A percentile compares a stretch with the other conserved stretches of the same genome.
phyloP scores from a whole-genome alignment of 2,113 vertebrate genomes.

The Chelonoidis abingdonii region DNA sequence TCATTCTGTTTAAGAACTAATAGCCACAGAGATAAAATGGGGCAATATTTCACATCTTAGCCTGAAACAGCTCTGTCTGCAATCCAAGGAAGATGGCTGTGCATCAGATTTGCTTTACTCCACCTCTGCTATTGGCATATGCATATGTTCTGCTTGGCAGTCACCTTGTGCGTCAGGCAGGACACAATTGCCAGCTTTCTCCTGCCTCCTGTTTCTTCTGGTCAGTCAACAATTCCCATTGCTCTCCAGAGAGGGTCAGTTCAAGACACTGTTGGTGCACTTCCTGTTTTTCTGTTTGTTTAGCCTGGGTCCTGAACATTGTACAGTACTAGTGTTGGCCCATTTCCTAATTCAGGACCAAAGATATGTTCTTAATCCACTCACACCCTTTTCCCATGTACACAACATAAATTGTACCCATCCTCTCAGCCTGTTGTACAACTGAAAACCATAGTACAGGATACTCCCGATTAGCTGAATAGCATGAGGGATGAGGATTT shows the following conservation, averaged over 20 bases:
- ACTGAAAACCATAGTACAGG: not conserved
- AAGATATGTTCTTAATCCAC: not conserved
- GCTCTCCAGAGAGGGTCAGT: fast-evolving
- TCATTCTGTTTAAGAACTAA: not conserved
- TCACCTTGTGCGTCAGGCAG: not conserved
- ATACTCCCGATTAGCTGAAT: not conserved
- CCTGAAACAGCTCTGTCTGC: not conserved
- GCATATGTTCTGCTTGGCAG: fast-evolving
- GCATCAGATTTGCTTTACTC: not conserved
- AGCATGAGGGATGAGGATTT: not conserved
- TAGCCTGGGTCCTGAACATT: not conserved
- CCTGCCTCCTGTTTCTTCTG: not conserved
- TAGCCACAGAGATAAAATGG: not conserved
- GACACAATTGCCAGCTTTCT: not conserved
- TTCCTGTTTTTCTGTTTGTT: not conserved
- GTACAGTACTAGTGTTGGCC: not conserved
- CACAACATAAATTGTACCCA: not conserved
- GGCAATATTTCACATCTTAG: not conserved
- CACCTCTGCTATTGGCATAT: not conserved
- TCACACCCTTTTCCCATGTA: not conserved
- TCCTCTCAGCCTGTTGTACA: not conserved
- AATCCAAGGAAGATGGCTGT: not conserved
- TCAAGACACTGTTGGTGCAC: fast-evolving
- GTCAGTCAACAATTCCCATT: not conserved
- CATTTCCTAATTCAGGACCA: not conserved